These are phyloP conservation scores for Lampris incognitus DNA, from an alignment of 2,113 vertebrate genomes.

Conservation along the genomic window DNA sequence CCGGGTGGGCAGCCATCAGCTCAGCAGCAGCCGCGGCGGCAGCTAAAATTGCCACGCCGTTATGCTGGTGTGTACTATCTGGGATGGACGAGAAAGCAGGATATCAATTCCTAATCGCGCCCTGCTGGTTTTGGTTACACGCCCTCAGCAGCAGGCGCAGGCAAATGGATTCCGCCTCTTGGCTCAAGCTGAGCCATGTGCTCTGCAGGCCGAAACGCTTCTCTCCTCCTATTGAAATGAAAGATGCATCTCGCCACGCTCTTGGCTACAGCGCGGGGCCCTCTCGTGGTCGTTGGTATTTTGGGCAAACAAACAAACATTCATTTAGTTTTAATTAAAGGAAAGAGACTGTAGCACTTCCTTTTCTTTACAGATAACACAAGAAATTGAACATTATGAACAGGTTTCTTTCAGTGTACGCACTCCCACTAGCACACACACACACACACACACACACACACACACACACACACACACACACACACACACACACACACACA, in stretches of 20 bases:
- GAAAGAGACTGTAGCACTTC: conserved; percentile 4
- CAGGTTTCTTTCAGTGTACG: neutral
- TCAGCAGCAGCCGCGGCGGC: conserved; percentile 16
- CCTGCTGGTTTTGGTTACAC: conserved; percentile 50
- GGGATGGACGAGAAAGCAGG: conserved; percentile 62
- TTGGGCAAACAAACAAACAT: conserved; percentile 44
- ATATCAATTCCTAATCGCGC: conserved; percentile 72
- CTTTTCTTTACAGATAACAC: neutral
- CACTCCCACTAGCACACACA: no score
- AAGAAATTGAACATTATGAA: neutral
- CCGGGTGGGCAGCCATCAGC: neutral
- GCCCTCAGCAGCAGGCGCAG: conserved; percentile 70
- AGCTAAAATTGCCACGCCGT: conserved; percentile 51
- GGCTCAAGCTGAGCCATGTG: conserved; percentile 11
- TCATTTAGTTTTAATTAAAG: conserved; percentile 47
- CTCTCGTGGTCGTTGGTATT: neutral
- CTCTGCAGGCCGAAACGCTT: conserved; percentile 22
- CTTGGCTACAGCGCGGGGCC: conserved; percentile 9
- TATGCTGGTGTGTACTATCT: conserved; percentile 72
- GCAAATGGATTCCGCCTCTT: conserved; percentile 60
- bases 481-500: no score
- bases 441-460: no score
- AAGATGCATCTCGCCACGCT: conserved; percentile 18
- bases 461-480: no score
- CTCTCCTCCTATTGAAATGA: conserved; percentile 32